Evolutionary conservation across 2,888 invertebrate species (phyloP).

Genomic region (Spodoptera littoralis): DNA sequence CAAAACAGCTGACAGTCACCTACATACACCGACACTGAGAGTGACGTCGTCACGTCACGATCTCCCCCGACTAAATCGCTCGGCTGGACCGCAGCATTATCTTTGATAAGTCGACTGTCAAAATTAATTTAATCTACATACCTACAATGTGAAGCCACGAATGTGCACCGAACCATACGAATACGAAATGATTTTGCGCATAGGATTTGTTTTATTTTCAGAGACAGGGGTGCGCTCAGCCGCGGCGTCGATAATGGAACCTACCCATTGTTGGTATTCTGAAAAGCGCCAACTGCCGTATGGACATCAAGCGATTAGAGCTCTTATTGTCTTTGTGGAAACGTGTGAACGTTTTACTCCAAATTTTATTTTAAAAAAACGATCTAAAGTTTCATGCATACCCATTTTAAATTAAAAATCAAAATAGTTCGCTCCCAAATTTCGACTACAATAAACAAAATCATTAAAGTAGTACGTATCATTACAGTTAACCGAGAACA

Average conservation of each 20-base stretch:
- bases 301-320: constrained; percentile 62
- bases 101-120: constrained; percentile 72
- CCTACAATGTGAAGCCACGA: constrained; percentile 62
- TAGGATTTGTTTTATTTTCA: constrained; percentile 75
- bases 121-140: constrained; percentile 71
- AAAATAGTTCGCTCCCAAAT: too few relatives aligned
- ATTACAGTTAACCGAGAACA: not conserved
- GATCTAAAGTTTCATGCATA: constrained; percentile 8
- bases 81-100: constrained; percentile 61
- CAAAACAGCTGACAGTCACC: constrained; percentile 35
- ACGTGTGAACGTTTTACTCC: constrained; percentile 47
- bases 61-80: constrained; percentile 48
- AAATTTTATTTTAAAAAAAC: constrained; percentile 20
- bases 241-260: constrained; percentile 72
- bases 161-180: constrained; percentile 67
- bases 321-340: constrained; percentile 58
- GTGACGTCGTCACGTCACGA: constrained; percentile 50
- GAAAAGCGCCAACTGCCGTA: constrained; percentile 61
- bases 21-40: constrained; percentile 17
- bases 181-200: constrained; percentile 71
- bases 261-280: constrained; percentile 60
- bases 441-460: too few relatives aligned
- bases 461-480: too few relatives aligned
- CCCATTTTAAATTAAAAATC: constrained; percentile 17
- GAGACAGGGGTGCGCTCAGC: constrained; percentile 68